Base-by-base conservation (phyloP, 2,888 invertebrate species). In the Drosophila mimetica region DNA sequence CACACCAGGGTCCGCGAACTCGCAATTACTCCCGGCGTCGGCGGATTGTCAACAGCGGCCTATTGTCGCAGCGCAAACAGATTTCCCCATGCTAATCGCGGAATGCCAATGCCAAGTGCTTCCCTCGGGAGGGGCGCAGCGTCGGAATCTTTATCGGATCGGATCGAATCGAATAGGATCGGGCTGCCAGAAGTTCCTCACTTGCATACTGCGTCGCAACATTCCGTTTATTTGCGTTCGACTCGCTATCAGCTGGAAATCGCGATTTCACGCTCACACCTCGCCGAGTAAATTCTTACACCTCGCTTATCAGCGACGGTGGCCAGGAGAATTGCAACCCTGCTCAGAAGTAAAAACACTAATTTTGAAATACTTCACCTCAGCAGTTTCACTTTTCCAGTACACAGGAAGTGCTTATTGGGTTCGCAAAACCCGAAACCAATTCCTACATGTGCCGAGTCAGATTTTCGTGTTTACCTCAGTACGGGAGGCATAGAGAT, bases 61-160 rank as follows among this genome's bases (percentile, higher is more conserved):
- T 71, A 72, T 78, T 78, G 64, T 46, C 59, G 46, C 51, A 41
- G 50, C 42, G 46, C 39, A 65, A 76, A 74, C 67, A 72, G 13
- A 47, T 60, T 18, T 20, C 42, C 14, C 32, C 16, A 14, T 28
- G 50, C 25, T 55, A 66, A 66, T 66, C 63, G 46, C 36, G 60
- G 20, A 53, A 44, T 42, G 71, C 48, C 71, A 70, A 53, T 70
- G 70, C 36, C 71, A 70, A 71, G 53, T 48, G 39, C 25, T 30
- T 42, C 36, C 32, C 51, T 5, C 28, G 39, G 46, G 41, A 32
- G 51, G 30, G 42, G 42, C 37, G 25, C n/a, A 55, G 16, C n/a
- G 9, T 9, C 46, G 39, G 36, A 46, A 36, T 37, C 46, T 53
- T 16, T 30, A 30, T 30, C 16, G 46, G 51, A 30, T 48, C 32